Percentiles rank a stretch among this genome's conserved stretches.
phyloP scores from a whole-genome alignment of 2,113 vertebrate genomes.

The Emydocephalus ijimae region DNA sequence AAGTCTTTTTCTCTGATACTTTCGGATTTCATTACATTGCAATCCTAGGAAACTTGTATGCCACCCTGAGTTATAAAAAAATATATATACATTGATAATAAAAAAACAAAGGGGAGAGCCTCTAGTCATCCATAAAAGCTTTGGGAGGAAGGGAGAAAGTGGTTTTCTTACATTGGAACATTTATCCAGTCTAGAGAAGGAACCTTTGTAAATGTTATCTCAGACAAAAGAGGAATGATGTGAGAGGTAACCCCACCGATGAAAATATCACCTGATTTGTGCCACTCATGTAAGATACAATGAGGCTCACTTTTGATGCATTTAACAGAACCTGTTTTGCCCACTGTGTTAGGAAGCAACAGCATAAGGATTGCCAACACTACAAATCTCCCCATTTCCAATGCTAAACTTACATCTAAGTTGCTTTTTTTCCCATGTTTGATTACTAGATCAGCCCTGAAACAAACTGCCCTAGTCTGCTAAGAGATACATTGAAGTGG shows the following conservation, averaged over 20 bases:
- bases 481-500: neutral
- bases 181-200: neutral
- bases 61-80: neutral
- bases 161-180: neutral
- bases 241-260: neutral
- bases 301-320: neutral
- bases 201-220: neutral
- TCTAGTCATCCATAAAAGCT: neutral
- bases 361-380: neutral
- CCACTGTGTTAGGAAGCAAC: neutral
- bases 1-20: neutral
- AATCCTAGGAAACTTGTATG: neutral
- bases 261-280: neutral
- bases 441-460: neutral
- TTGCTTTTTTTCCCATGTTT: neutral
- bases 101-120: neutral
- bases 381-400: neutral
- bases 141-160: neutral
- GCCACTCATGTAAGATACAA: neutral
- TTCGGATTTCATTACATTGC: neutral
- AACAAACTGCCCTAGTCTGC: neutral
- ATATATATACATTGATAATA: neutral
- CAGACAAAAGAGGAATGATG: neutral
- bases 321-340: neutral
- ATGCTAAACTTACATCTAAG: neutral